These are phyloP conservation scores for Myopa tessellatipennis DNA, from an alignment of 2,888 invertebrate species.

Conservation along the genomic window DNA sequence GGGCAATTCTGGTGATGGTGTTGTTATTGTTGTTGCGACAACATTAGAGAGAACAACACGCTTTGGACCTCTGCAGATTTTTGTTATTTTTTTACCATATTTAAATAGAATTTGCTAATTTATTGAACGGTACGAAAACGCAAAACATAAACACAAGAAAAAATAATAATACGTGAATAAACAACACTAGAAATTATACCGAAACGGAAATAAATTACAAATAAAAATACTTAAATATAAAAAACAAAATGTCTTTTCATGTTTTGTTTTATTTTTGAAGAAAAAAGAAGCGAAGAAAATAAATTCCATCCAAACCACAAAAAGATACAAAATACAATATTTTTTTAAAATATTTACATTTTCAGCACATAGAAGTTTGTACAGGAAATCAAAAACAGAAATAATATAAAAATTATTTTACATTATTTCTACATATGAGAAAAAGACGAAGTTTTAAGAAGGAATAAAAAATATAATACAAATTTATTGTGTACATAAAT, in stretches of 20 bases:
- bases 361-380: no score
- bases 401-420: no score
- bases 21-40: no score
- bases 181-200: slow-evolving; percentile 61
- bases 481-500: no score
- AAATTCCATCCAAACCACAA: not conserved
- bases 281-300: not conserved
- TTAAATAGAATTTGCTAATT: slow-evolving; percentile 33
- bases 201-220: slow-evolving; percentile 61
- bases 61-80: not conserved
- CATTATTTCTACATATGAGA: no score
- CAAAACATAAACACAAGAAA: slow-evolving; percentile 36
- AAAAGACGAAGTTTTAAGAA: not conserved
- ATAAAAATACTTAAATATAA: slow-evolving; percentile 52
- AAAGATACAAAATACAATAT: no score
- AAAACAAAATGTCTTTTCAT: not conserved
- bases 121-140: slow-evolving; percentile 18
- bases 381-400: no score
- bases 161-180: slow-evolving; percentile 54
- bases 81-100: slow-evolving; percentile 22
- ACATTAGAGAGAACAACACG: no score
- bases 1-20: no score
- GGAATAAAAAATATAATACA: no score
- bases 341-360: no score
- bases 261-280: slow-evolving; percentile 6